Base-by-base conservation (phyloP, 2,797 vertebrate genomes). In the Myotis vivesi region DNA sequence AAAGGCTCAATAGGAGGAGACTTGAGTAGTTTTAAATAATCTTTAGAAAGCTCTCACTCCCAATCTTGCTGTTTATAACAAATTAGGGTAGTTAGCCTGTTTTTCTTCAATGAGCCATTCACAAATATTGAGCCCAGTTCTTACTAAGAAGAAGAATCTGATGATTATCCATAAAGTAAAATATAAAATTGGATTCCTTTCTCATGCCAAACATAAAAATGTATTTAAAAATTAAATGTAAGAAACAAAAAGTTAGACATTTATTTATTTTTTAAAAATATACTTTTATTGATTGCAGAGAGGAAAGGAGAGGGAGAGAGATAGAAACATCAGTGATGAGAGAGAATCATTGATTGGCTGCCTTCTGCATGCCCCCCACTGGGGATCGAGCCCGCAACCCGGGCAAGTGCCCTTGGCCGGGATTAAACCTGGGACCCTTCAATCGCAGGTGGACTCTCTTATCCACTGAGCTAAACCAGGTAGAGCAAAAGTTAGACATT, bases 181-280 rank as follows among this genome's bases (percentile, higher is more conserved):
- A 62, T 44, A n/a, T 49, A 68, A 87, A 93, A 87, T 22, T 64
- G 28, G 46, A 85, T 84, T 89, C 8, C 66, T 71, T 94, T 38
- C 6, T 81, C 57, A 55, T 53, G 64, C 25, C 41, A 83, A 89
- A 72, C 16, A n/a, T 72, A 93, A 69, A 87, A 62, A 51, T 46
- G 3, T 16, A 81, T 80, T 94, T 81, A 49, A 94, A 79, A 77
- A 66, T 82, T 75, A 84, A 89, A 72, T 30, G n/a, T 10, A 86
- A 91, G 79, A 87, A 68, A 19, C n/a, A 82, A 93, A 85, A 64
- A 53, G 20, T 49, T 87, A 64, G 92, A 77, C 38, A 53, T 87
- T 84, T 66, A 71, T 30, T 59, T 49, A 49, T 49, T 59, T 30
- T 30, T 62, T 57, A 4, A 11, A 62, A 30, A 62, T 30, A 62